phyloP scores from a whole-genome alignment of 2,888 invertebrate genomes.

The Acheta domesticus region DNA sequence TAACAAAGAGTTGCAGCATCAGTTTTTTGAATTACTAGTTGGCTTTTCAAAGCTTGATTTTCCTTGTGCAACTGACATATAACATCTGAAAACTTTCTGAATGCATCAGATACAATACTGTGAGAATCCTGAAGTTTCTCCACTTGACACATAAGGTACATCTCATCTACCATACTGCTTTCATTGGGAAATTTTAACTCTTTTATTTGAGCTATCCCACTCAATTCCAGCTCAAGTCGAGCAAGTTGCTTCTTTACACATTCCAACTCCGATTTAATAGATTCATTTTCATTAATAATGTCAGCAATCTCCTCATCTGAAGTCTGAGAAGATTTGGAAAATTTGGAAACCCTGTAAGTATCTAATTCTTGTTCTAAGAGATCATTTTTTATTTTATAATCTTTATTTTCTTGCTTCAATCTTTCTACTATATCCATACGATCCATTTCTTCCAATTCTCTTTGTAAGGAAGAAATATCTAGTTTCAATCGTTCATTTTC shows the following conservation, averaged over 20 bases:
- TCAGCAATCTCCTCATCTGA: not conserved
- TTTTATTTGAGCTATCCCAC: not conserved
- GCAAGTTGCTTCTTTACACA: not conserved
- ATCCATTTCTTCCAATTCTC: conserved; percentile 4
- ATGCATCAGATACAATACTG: conserved; percentile 6
- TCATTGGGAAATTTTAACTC: not conserved
- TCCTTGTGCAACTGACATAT: not conserved
- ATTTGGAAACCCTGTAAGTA: not conserved
- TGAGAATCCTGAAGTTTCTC: not conserved
- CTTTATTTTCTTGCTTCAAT: conserved; percentile 27
- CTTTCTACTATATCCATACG: conserved; percentile 19
- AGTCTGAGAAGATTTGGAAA: not conserved
- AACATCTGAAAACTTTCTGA: not conserved
- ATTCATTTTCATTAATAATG: conserved; percentile 6
- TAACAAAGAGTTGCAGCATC: not conserved
- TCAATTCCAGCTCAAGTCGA: not conserved
- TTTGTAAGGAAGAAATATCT: not conserved
- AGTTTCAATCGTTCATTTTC: not conserved
- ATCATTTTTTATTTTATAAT: conserved; percentile 19
- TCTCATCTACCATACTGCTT: not conserved
- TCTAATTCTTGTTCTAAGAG: conserved; percentile 19
- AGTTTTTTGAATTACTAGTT: not conserved
- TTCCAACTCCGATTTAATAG: not conserved
- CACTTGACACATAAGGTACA: not conserved
- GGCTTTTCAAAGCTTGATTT: not conserved